Evolutionary conservation across 2,888 invertebrate species (phyloP).

Genomic region (Leptodirus hochenwartii): DNA sequence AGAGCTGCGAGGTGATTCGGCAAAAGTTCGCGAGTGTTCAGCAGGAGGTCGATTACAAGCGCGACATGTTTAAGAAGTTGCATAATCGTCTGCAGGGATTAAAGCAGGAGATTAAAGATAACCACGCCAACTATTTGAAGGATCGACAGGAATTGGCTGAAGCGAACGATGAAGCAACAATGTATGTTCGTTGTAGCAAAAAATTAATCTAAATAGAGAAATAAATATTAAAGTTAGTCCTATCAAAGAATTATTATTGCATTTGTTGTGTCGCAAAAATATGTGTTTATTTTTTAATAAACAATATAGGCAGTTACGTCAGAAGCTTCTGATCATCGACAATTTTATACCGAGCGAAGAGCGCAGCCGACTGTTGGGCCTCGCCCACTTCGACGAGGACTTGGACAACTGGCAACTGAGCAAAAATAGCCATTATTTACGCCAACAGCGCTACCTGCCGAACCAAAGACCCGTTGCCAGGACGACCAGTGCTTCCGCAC

Average conservation of each 20-base stretch:
- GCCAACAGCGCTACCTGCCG: conserved; percentile 18
- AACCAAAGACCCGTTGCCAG: conserved; percentile 23
- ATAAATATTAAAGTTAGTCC: conserved; percentile 2
- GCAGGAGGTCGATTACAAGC: conserved; percentile 94
- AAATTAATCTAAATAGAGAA: neutral
- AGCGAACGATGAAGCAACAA: conserved; percentile 77
- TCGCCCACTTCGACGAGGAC: conserved; percentile 66
- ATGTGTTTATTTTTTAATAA: conserved; percentile 5
- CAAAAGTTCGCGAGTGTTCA: conserved; percentile 83
- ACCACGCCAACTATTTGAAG: conserved; percentile 73
- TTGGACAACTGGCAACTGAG: conserved; percentile 50
- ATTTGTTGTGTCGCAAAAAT: conserved; percentile 2
- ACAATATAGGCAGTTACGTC: conserved; percentile 53
- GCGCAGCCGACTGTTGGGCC: conserved; percentile 50
- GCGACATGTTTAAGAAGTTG: conserved; percentile 81
- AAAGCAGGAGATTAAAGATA: conserved; percentile 63
- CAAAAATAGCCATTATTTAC: too few relatives aligned
- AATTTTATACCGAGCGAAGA: conserved; percentile 79
- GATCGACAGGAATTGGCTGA: conserved; percentile 86
- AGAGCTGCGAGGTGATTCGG: conserved; percentile 75
- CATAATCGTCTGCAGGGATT: conserved; percentile 60
- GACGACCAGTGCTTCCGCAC: too few relatives aligned
- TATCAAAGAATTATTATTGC: conserved; percentile 3
- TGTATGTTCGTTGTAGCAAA: conserved; percentile 22
- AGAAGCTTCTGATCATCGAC: conserved; percentile 74